Conservation (phyloP, 2,797 vertebrate species). For the Artibeus jamaicensis region DNA sequence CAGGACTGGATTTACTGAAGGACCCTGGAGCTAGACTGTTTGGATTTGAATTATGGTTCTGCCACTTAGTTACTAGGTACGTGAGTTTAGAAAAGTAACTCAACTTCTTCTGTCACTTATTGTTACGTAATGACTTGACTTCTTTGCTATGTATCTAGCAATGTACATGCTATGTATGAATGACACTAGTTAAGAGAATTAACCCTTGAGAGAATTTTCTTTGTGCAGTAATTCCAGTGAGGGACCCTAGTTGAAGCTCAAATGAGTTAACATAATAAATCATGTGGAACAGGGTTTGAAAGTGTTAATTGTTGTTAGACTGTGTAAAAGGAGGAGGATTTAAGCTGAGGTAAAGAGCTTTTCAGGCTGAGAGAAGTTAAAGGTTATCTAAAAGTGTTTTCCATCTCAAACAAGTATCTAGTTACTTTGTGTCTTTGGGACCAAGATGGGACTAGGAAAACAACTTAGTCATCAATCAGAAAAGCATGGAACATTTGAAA, state of each 20-base stretch:
- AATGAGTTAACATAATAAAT: neutral
- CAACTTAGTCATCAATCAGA: neutral
- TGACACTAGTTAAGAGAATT: neutral
- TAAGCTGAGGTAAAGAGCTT: neutral
- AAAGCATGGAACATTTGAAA: neutral
- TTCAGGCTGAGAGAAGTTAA: slow-evolving; percentile 9
- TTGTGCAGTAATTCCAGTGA: neutral
- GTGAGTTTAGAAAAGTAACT: neutral
- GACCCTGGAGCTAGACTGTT: neutral
- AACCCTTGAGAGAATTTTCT: neutral
- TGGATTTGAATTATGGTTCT: neutral
- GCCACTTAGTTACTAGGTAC: neutral
- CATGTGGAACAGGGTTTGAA: neutral
- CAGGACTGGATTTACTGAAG: neutral
- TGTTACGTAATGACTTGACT: neutral
- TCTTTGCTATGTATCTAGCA: neutral
- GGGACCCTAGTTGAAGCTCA: neutral
- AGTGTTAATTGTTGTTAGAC: neutral
- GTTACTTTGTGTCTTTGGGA: slow-evolving; percentile 6
- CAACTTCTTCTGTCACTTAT: neutral
- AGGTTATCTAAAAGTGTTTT: slow-evolving; percentile 33
- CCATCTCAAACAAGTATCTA: neutral
- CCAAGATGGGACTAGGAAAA: neutral
- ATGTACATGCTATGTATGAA: no score
- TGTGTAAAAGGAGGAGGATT: slow-evolving; percentile 3